Conservation (phyloP, 1,140 invertebrate species). For the Phenacoccus solenopsis region DNA sequence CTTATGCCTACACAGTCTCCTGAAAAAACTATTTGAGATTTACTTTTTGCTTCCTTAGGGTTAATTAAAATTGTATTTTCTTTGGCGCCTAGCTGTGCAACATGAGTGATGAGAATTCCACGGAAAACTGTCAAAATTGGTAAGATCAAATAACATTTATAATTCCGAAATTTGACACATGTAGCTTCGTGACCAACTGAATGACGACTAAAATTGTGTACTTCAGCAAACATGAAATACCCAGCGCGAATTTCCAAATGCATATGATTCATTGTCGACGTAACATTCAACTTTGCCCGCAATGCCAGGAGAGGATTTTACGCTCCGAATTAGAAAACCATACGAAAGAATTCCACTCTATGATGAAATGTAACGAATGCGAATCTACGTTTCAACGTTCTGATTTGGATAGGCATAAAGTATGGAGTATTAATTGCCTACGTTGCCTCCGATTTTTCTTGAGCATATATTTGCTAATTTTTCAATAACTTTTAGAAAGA, state of each 20-base stretch:
- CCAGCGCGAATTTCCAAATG: slow-evolving; percentile 35
- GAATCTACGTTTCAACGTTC: slow-evolving; percentile 32
- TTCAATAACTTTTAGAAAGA: slow-evolving; percentile 6
- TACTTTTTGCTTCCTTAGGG: too few species aligned
- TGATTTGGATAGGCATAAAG: slow-evolving; percentile 35
- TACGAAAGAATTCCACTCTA: slow-evolving; percentile 33
- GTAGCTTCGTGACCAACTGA: too few species aligned
- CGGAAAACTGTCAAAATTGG: too few species aligned
- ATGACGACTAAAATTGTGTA: too few species aligned
- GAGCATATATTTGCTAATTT: neutral
- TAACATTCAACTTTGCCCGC: slow-evolving; percentile 35
- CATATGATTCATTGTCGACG: slow-evolving; percentile 38
- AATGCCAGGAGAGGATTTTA: slow-evolving; percentile 36
- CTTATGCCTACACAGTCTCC: too few species aligned
- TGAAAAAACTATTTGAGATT: too few species aligned
- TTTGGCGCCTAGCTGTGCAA: too few species aligned
- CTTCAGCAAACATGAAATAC: slow-evolving; percentile 36
- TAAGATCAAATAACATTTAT: too few species aligned
- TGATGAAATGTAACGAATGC: slow-evolving; percentile 35
- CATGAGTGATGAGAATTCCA: too few species aligned
- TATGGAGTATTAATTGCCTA: slow-evolving; percentile 22
- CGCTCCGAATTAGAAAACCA: slow-evolving; percentile 34
- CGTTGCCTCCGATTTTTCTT: slow-evolving; percentile 14
- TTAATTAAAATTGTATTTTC: too few species aligned
- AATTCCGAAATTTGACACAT: too few species aligned